These are phyloP conservation scores for Atta texana DNA, from an alignment of 1,140 invertebrate genomes.

Conservation along the genomic window DNA sequence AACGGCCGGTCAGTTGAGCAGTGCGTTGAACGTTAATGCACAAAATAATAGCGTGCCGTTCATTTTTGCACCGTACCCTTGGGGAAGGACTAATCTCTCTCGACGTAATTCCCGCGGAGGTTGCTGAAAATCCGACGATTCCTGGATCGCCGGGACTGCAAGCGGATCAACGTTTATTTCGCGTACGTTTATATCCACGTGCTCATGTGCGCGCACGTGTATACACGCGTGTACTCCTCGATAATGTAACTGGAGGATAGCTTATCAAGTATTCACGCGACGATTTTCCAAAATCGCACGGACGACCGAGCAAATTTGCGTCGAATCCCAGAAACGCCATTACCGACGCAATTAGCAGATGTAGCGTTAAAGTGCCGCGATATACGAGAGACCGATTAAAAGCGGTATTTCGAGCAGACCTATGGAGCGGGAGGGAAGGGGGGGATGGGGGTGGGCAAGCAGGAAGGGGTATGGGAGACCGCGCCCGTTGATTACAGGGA, in stretches of 20 bases:
- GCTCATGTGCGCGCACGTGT: not conserved
- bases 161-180: constrained; percentile 54
- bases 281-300: constrained; percentile 63
- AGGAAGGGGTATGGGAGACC: not conserved
- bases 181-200: not conserved
- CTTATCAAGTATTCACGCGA: constrained; percentile 66
- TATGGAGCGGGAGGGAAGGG: not conserved
- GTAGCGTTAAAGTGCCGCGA: constrained; percentile 59
- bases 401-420: constrained; percentile 45
- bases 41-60: constrained; percentile 37
- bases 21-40: constrained; percentile 22
- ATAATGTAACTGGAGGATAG: constrained; percentile 48
- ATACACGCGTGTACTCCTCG: not conserved
- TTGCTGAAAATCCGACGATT: constrained; percentile 35
- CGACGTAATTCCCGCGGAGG: constrained; percentile 33
- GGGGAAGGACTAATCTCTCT: constrained; percentile 43
- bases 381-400: constrained; percentile 60
- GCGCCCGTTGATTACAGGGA: constrained; percentile 50
- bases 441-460: too few species aligned
- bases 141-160: constrained; percentile 33
- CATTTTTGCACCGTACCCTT: not conserved
- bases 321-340: constrained; percentile 61
- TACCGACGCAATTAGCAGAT: constrained; percentile 61
- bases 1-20: not conserved
- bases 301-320: constrained; percentile 60